These are phyloP conservation scores for Naja naja DNA, from an alignment of 2,113 vertebrate species.

Conservation along the genomic window DNA sequence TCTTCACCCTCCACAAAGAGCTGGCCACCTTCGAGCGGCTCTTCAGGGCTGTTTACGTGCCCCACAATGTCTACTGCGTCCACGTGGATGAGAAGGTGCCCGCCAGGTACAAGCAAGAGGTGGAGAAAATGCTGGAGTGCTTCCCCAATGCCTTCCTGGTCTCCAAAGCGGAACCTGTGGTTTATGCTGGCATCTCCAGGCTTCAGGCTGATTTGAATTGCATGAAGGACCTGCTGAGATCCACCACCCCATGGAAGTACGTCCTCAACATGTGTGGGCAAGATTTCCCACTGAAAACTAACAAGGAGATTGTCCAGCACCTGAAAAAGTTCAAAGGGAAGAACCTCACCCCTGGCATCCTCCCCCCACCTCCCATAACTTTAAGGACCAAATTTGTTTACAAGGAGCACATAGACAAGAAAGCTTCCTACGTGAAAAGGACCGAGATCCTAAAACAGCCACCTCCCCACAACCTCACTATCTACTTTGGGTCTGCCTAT, in stretches of 20 bases:
- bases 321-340: conserved; percentile 63
- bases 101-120: background rate
- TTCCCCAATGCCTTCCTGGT: conserved; percentile 67
- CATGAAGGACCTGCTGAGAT: conserved; percentile 56
- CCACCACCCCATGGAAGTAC: conserved; percentile 54
- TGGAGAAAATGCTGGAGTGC: conserved; percentile 51
- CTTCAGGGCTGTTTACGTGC: conserved; percentile 66
- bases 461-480: conserved; percentile 65
- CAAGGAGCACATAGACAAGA: conserved; percentile 25
- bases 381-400: conserved; percentile 57
- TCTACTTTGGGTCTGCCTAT: conserved; percentile 72
- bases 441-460: conserved; percentile 44
- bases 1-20: conserved; percentile 67
- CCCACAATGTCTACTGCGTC: conserved; percentile 71
- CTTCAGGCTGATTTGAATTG: conserved; percentile 71
- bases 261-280: conserved; percentile 70
- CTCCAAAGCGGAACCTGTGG: conserved; percentile 54
- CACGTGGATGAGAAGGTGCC: conserved; percentile 67
- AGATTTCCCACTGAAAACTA: conserved; percentile 71
- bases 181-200: conserved; percentile 68
- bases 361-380: conserved; percentile 37
- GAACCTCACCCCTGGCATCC: conserved; percentile 66
- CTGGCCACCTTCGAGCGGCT: conserved; percentile 62
- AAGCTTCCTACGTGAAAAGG: conserved; percentile 31
- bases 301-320: conserved; percentile 61